Evolutionary conservation across 2,113 vertebrate genomes (phyloP).

Genomic region (Larimichthys polyactis): DNA sequence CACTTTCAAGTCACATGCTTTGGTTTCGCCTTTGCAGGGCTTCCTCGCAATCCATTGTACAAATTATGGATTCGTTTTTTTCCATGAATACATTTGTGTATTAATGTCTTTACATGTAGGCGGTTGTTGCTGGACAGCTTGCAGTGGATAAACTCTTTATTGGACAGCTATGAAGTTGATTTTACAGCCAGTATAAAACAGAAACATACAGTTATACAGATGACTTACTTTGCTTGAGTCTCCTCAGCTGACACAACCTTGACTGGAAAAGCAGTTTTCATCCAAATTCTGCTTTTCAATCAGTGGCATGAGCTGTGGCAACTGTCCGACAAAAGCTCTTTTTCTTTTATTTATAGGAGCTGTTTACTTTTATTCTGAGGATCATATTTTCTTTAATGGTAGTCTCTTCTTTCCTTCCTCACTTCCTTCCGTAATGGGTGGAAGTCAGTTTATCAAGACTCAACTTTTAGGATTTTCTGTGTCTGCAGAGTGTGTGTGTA

Average conservation of each 20-base stretch:
- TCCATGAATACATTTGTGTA: background rate
- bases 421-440: background rate
- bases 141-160: background rate
- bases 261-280: background rate
- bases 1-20: background rate
- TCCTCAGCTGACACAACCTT: background rate
- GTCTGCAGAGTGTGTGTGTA: too few species aligned
- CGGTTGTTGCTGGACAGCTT: background rate
- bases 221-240: background rate
- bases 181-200: background rate
- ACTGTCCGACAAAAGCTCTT: background rate
- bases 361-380: background rate
- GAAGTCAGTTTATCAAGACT: background rate
- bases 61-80: background rate
- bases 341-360: background rate
- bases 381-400: too few species aligned
- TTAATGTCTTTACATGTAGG: background rate
- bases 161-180: background rate
- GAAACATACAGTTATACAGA: background rate
- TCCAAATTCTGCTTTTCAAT: background rate
- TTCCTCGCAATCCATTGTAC: background rate
- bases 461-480: too few species aligned
- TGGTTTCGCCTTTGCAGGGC: background rate
- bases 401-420: background rate
- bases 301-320: too few species aligned